Conservation (phyloP, 1,140 invertebrate genomes). For the Drosophila funebris region DNA sequence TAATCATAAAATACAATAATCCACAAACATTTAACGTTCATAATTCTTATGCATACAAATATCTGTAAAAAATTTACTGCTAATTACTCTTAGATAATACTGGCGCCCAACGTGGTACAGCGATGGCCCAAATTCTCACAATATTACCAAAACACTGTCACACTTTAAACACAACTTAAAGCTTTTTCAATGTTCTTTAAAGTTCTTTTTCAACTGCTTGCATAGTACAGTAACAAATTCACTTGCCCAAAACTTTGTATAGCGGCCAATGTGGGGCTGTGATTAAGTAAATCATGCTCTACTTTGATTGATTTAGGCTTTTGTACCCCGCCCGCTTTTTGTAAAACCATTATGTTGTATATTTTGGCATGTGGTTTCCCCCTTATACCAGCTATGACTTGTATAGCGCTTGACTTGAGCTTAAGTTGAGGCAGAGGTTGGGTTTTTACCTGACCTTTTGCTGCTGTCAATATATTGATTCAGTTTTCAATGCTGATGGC, state of each 20-base stretch:
- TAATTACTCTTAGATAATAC: too few relatives aligned
- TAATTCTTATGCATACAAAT: too few relatives aligned
- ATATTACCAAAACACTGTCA: too few relatives aligned
- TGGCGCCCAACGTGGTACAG: not conserved
- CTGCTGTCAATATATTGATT: constrained; percentile 60
- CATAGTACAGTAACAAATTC: not conserved
- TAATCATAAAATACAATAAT: too few relatives aligned
- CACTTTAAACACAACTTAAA: too few relatives aligned
- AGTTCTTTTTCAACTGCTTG: not conserved
- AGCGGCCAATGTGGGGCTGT: not conserved
- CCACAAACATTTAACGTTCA: too few relatives aligned
- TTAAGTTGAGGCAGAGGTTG: not conserved
- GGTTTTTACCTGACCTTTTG: constrained; percentile 16
- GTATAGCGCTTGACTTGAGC: not conserved
- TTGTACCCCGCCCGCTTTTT: not conserved
- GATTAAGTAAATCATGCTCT: constrained; percentile 4
- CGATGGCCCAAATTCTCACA: too few relatives aligned
- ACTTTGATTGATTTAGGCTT: constrained; percentile 14
- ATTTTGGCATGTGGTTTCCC: constrained; percentile 7
- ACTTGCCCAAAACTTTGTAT: not conserved
- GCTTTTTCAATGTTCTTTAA: too few relatives aligned
- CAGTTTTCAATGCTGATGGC: constrained; percentile 30
- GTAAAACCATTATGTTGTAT: not conserved
- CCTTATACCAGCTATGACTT: not conserved
- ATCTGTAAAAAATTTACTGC: not conserved